Percentiles rank a stretch among this genome's conserved stretches.
Evolutionary conservation across 2,888 invertebrate species (phyloP).

Genomic region (Dynastes tityus): DNA sequence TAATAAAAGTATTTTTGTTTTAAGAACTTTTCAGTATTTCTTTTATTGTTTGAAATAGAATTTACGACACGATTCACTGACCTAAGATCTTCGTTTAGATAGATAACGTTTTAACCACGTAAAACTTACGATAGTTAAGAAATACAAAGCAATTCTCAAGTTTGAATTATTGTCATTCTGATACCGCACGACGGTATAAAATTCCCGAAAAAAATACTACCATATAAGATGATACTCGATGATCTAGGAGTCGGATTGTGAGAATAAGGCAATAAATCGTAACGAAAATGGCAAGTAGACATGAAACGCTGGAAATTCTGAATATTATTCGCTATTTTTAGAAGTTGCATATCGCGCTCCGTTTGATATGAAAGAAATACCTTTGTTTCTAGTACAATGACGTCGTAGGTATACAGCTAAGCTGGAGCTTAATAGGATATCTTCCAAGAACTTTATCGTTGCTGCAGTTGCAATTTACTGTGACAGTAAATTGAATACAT

Average conservation of each 20-base stretch:
- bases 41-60: no score
- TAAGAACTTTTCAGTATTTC: no score
- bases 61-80: no score
- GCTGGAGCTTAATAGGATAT: neutral
- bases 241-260: neutral
- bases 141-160: neutral
- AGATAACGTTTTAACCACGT: no score
- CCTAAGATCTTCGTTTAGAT: no score
- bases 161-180: conserved; percentile 5
- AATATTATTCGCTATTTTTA: conserved; percentile 19
- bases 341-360: conserved; percentile 19
- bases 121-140: neutral
- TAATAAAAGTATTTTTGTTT: no score
- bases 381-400: conserved; percentile 18
- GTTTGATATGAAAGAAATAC: conserved; percentile 17
- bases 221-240: conserved; percentile 8
- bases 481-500: neutral
- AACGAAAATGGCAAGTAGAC: conserved; percentile 15
- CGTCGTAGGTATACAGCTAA: neutral
- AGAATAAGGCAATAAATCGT: conserved; percentile 18
- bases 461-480: neutral
- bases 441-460: neutral
- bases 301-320: conserved; percentile 7
- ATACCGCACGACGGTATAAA: conserved; percentile 1
- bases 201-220: neutral